phyloP scores from a whole-genome alignment of 2,888 invertebrate species.

The Litoditis marina region DNA sequence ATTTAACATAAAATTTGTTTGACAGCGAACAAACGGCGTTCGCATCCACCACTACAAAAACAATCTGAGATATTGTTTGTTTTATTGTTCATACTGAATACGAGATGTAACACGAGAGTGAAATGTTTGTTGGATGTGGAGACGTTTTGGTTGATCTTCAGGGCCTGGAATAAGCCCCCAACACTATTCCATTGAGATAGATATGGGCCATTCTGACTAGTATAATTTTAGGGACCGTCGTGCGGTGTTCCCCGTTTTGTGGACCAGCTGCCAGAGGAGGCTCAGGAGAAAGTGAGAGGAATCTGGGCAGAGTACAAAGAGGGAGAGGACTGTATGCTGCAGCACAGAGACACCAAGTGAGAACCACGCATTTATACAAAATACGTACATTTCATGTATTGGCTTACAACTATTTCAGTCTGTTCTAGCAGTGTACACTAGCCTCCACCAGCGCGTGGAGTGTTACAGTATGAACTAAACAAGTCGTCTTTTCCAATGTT shows the following conservation, averaged over 20 bases:
- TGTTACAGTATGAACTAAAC: background rate
- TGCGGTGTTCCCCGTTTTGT: slow-evolving; percentile 51
- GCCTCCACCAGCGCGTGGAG: too few relatives aligned
- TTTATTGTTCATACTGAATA: too few relatives aligned
- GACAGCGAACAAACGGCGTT: too few relatives aligned
- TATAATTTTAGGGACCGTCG: slow-evolving; percentile 38
- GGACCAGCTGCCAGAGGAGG: slow-evolving; percentile 48
- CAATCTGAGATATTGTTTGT: background rate
- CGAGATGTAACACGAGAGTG: background rate
- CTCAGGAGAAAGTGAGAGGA: slow-evolving; percentile 43
- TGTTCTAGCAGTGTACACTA: too few relatives aligned
- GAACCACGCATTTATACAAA: background rate
- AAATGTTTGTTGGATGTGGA: background rate
- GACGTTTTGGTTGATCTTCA: background rate
- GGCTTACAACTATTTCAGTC: background rate
- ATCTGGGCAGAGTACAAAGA: slow-evolving; percentile 57
- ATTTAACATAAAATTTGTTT: too few relatives aligned
- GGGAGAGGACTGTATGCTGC: slow-evolving; percentile 44
- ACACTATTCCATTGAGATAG: background rate
- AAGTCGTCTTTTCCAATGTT: too few relatives aligned
- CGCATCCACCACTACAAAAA: too few relatives aligned
- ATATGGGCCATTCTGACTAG: background rate
- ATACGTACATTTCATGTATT: slow-evolving; percentile 20
- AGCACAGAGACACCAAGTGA: slow-evolving; percentile 46
- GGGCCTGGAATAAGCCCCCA: too few relatives aligned